Conservation (phyloP, 1,140 invertebrate species). For the Ganaspis sp. region DNA sequence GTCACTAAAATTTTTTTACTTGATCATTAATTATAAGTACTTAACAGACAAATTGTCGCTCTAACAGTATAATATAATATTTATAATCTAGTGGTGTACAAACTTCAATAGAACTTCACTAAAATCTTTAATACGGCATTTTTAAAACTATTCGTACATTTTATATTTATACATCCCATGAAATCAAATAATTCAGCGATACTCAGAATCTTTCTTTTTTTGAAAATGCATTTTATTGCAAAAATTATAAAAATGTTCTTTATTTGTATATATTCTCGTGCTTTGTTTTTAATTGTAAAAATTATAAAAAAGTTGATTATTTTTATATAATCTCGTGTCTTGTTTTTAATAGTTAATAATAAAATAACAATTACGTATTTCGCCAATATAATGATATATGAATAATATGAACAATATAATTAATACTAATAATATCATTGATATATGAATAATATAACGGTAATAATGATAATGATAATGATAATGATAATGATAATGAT, state of each 20-base stretch:
- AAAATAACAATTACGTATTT: no score
- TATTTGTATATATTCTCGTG: no score
- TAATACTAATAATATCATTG: no score
- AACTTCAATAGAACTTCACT: slow-evolving; percentile 4
- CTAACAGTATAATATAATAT: slow-evolving; percentile 10
- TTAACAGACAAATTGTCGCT: neutral
- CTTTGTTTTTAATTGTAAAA: no score
- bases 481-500: no score
- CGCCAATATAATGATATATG: no score
- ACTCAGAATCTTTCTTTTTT: neutral
- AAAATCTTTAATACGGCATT: slow-evolving; percentile 7
- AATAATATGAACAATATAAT: no score
- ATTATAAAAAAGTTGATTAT: no score
- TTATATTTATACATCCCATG: neutral
- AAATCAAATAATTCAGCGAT: neutral
- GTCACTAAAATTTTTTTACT: neutral
- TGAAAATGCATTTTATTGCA: neutral
- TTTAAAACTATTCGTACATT: neutral
- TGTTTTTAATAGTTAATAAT: no score
- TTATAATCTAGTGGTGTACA: slow-evolving; percentile 1
- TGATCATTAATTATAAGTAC: slow-evolving; percentile 4
- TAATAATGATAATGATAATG: no score
- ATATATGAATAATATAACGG: no score
- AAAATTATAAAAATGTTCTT: neutral
- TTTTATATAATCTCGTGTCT: no score